Evolutionary conservation across 23 tunicate species (phyloP).

Genomic region (Ciona savignyi): DNA sequence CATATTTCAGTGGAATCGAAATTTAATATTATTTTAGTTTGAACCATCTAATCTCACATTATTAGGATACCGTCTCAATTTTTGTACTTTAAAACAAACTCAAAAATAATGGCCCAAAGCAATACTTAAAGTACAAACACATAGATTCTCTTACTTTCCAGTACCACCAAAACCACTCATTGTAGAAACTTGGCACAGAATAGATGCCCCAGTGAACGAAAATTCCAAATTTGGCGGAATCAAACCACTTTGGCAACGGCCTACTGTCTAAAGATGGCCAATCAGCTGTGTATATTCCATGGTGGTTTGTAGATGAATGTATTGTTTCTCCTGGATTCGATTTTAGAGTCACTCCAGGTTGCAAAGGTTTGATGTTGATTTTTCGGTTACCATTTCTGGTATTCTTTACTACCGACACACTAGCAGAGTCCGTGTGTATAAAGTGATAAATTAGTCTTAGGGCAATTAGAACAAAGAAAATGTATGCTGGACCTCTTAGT

Average conservation of each 20-base stretch:
- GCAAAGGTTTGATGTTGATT: not conserved
- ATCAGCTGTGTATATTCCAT: not conserved
- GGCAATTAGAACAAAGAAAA: not conserved
- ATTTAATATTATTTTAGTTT: no score
- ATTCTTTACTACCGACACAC: no score
- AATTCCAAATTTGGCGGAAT: not conserved
- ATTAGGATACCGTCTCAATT: no score
- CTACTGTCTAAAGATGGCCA: not conserved
- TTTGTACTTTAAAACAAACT: no score
- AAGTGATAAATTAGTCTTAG: not conserved
- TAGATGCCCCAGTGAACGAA: not conserved
- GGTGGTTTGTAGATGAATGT: not conserved
- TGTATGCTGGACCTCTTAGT: not conserved
- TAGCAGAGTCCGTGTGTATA: no score
- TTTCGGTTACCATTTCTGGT: no score
- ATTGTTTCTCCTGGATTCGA: not conserved
- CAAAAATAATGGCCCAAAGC: no score
- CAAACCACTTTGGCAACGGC: not conserved
- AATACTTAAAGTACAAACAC: not conserved
- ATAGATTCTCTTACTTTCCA: not conserved
- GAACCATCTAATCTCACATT: no score
- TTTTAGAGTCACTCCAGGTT: not conserved
- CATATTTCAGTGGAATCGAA: no score
- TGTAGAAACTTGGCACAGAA: not conserved
- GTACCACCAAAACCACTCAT: slow-evolving; percentile 1